Base-by-base conservation (phyloP, 1,140 invertebrate genomes). In the Probaryconus sp. region DNA sequence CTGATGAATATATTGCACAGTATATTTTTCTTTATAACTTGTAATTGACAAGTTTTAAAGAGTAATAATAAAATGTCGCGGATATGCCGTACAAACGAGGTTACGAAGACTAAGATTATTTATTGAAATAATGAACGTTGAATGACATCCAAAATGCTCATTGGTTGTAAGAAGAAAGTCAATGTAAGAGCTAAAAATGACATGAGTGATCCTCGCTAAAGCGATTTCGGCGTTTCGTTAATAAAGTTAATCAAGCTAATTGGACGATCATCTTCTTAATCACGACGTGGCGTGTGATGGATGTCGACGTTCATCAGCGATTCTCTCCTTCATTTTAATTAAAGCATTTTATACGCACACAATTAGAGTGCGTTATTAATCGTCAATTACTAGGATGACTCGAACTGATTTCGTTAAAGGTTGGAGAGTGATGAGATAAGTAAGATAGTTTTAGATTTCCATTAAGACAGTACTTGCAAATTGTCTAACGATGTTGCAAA, bases 361-460 rank as follows among this genome's bases (percentile, higher is more conserved):
- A 65, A 28, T 64, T 58, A 58, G 33, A 71, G 74, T 72, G 75
- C 73, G 78, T 83, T 84, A 85, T 85, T 84, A 86, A 86, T 85
- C 79, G 79, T 75, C 81, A 81, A 84, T 85, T 86, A 85, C 79
- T 81, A 68, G 68, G 56, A 69, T 64, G 47, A 56, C 64, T 40
- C 76, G 70, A 83, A 80, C 78, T 82, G 81, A 83, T 83, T 77
- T 81, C 82, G 80, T 82, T 68, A 75, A 64, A 73, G 51, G 71
- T 73, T 68, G 55, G 48, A 77, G 64, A 69, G 61, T 77, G 76
- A 80, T 72, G 73, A 45, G 53, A 55, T 48, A 37, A 67, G 63
- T 55, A 55, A 63, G 65, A 64, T 67, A 76, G 76, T 75, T 79
- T 77, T 76, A 51, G 45, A 69, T 74, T 79, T 79, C 43, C 71